Evolutionary conservation across 2,888 invertebrate genomes (phyloP).

Genomic region (Nomada fucata): DNA sequence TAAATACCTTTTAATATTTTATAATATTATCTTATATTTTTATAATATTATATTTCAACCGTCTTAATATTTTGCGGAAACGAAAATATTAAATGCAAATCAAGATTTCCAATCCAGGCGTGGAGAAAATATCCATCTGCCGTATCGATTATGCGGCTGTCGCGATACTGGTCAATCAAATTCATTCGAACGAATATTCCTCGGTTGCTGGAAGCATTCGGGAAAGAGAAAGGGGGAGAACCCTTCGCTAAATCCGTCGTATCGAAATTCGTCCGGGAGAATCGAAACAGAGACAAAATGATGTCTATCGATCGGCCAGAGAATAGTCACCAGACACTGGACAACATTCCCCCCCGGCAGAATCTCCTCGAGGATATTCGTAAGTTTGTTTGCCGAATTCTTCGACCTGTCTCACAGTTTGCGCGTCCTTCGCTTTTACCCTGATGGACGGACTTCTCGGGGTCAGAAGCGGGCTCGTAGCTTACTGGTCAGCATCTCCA

Average conservation of each 20-base stretch:
- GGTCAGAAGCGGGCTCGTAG: no score
- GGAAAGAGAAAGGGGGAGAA: neutral
- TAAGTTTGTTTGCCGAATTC: no score
- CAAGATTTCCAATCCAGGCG: conserved; percentile 11
- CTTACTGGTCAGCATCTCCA: conserved; percentile 20
- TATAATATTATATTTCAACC: no score
- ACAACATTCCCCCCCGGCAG: neutral
- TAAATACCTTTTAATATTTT: no score
- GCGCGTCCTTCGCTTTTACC: no score
- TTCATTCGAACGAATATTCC: conserved; percentile 31
- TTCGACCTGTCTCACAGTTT: no score
- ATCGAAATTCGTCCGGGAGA: neutral
- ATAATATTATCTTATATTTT: no score
- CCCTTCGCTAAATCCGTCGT: neutral
- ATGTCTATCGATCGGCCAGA: neutral
- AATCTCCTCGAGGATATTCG: neutral
- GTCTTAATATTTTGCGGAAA: no score
- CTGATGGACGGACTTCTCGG: conserved; percentile 12
- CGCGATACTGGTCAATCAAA: conserved; percentile 31
- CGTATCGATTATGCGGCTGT: conserved; percentile 14
- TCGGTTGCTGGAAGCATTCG: neutral
- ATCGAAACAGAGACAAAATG: neutral
- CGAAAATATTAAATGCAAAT: neutral
- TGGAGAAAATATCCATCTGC: conserved; percentile 12
- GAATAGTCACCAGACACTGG: neutral